phyloP scores from a whole-genome alignment of 30 jellyfish, hydroid and myxozoan genomes.

The Pelagia noctiluca region DNA sequence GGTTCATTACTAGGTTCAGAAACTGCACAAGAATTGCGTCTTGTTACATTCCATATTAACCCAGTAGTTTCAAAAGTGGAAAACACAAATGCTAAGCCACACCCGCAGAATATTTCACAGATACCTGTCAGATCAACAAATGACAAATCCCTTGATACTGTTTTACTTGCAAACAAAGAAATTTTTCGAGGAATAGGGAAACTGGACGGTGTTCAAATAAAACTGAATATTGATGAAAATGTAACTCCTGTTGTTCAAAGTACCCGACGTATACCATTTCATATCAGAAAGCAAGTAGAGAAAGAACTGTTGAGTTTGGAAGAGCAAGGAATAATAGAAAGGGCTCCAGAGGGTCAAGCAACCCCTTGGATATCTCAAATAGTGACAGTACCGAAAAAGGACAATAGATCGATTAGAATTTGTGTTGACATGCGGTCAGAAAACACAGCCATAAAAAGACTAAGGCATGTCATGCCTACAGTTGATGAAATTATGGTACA shows the following conservation, averaged over 20 bases:
- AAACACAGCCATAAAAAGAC: conserved; percentile 28
- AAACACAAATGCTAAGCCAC: not conserved
- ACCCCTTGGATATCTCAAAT: conserved; percentile 53
- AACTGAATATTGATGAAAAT: conserved; percentile 23
- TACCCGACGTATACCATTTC: conserved; percentile 38
- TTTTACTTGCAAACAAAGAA: not conserved
- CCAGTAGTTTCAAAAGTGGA: not conserved
- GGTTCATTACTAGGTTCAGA: not conserved
- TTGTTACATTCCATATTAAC: not conserved
- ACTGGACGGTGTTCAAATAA: not conserved
- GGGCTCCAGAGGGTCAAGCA: conserved; percentile 3
- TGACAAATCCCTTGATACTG: no score
- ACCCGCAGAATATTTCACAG: not conserved
- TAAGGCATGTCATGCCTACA: conserved; percentile 41
- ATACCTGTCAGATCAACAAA: no score
- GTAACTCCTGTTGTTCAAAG: conserved; percentile 46
- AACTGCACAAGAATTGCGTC: conserved; percentile 3
- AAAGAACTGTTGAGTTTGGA: conserved; percentile 4
- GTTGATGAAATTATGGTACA: conserved; percentile 43
- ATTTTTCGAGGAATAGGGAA: conserved; percentile 39
- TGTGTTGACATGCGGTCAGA: conserved; percentile 60
- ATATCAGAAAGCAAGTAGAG: conserved; percentile 12
- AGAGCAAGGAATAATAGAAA: conserved; percentile 30
- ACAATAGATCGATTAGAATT: conserved; percentile 11
- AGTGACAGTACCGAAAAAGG: conserved; percentile 44